Evolutionary conservation across 1,140 invertebrate species (phyloP), one percentile per base, ranked within the genome.

Genomic region (Olivierus martensii): DNA sequence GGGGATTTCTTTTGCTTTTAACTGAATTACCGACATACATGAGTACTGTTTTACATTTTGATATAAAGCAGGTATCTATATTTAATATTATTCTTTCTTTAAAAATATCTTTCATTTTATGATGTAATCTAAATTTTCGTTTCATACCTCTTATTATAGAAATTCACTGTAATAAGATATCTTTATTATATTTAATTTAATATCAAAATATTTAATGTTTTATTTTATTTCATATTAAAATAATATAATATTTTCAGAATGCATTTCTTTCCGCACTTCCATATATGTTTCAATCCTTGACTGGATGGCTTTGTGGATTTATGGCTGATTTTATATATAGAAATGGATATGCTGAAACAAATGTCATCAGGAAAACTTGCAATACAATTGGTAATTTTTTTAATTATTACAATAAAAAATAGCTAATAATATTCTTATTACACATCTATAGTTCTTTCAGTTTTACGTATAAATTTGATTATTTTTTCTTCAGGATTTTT

Each of bases 11-110:
- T 71, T 92, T 86, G 5, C 80, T 95, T 45, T 78, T 94, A 47
- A 89, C 90, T 66, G 86, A 92, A 64, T 73, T 96, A 51, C 92
- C 92, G 7, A 89, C 84, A 0, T 97, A 91, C 68, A 84, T 96
- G 79, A 84, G 88, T 63, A 79, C 83, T 63, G 85, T 94, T 50
- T 72, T 95, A 11, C 73, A 84, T 58, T 92, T 83, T 63, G 78
- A 90, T 63, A 86, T 94, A 56, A 83, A 88, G 69, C 72, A 81
- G 69, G 84, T 87, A 14, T n/a, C n/a, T n/a, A n/a, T n/a, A n/a
- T n/a, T n/a, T n/a, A n/a, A n/a, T n/a, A n/a, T n/a, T n/a, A n/a
- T n/a, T n/a, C n/a, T n/a, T n/a, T n/a, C n/a, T n/a, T n/a, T n/a
- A n/a, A n/a, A n/a, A n/a, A n/a, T n/a, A n/a, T n/a, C n/a, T n/a